Conservation (phyloP, 2,113 vertebrate genomes). For the Zapornia atra region DNA sequence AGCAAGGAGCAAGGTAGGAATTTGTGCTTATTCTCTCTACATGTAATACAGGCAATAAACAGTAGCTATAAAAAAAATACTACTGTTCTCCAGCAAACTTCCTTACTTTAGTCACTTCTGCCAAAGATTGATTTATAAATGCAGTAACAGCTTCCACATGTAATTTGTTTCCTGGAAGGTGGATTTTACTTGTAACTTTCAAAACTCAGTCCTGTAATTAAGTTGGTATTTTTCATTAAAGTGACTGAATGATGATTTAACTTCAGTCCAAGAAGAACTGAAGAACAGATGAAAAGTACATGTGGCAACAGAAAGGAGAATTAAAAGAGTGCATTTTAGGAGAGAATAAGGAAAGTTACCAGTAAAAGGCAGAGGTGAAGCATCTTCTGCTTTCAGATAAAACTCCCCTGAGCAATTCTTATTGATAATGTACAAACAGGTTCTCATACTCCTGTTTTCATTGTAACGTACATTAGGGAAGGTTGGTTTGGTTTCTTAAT, state of each 20-base stretch:
- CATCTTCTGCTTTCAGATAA: background rate
- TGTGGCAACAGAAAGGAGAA: background rate
- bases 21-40: background rate
- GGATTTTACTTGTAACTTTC: background rate
- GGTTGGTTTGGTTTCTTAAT: no score
- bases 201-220: background rate
- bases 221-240: background rate
- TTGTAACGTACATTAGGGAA: background rate
- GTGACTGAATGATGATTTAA: background rate
- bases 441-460: background rate
- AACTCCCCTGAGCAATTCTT: background rate
- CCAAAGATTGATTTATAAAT: background rate
- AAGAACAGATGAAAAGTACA: background rate
- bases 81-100: background rate
- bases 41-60: background rate
- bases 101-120: background rate
- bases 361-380: background rate
- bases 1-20: conserved; percentile 96
- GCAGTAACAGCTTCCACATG: background rate
- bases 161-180: background rate
- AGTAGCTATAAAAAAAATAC: background rate
- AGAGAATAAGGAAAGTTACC: background rate
- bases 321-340: background rate
- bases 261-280: background rate
- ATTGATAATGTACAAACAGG: background rate